Evolutionary conservation across 2,797 vertebrate genomes (phyloP), one percentile per base, ranked within the genome.

Genomic region (Euthynnus affinis): DNA sequence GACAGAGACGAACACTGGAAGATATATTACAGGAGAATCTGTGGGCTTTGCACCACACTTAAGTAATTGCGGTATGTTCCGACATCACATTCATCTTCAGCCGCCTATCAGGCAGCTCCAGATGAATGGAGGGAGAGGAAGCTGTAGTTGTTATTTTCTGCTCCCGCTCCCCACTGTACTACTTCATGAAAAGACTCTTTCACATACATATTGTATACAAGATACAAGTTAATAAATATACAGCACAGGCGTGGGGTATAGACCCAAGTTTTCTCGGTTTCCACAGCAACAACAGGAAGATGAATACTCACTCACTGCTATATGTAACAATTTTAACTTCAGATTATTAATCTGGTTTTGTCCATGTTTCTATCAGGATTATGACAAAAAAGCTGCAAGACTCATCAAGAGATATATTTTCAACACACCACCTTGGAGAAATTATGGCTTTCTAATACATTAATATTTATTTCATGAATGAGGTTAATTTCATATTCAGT

Each of bases 41-140:
- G 65, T 55, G 68, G 72, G 73, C 52, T 60, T 84, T 70, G 53
- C 58, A 58, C 55, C 49, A 57, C 13, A 60, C 58, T 51, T 57
- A 72, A 75, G 70, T 84, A 82, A 88, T 76, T 81, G 71, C 74
- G 61, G 44, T 4, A 37, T 27, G 49, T 34, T 55, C 46, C 71
- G 70, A 44, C 51, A 59, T 44, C 7, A 48, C 81, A 92, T 92
- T 88, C 84, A 78, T 85, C 83, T 68, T 49, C 57, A 72, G 64
- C 75, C 22, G 40, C 44, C 61, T 64, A 51, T 77, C 55, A 80
- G 62, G 67, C 69, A 81, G 79, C 78, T 71, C 49, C 48, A 83
- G 58, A 58, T 62, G 22, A 80, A 83, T 4, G 15, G n/a, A 76
- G 42, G n/a, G 52, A 34, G 60, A 59, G 66, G 60, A 74, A 76